A percentile compares a stretch with the other conserved stretches of the same genome.
Evolutionary conservation across 2,113 vertebrate genomes (phyloP).

Genomic region (Propithecus coquereli): DNA sequence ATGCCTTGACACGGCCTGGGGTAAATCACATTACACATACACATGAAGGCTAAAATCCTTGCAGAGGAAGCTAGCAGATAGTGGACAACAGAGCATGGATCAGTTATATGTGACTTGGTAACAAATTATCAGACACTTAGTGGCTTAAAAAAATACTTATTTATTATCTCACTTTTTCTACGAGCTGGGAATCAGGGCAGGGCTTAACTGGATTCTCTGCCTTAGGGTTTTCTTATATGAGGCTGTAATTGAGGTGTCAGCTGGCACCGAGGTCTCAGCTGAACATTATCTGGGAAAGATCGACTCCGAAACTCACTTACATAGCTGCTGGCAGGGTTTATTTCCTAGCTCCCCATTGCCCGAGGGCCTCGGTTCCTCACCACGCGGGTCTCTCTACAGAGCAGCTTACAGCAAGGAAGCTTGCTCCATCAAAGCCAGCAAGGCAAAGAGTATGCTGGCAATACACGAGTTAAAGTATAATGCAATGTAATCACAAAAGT

Average conservation of each 20-base stretch:
- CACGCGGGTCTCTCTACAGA: background rate
- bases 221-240: background rate
- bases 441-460: background rate
- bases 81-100: background rate
- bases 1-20: background rate
- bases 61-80: background rate
- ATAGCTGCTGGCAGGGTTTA: background rate
- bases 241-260: background rate
- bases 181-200: background rate
- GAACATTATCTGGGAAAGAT: background rate
- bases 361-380: background rate
- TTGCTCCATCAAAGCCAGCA: background rate
- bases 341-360: background rate
- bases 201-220: background rate
- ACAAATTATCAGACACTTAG: background rate
- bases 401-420: background rate
- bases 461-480: background rate
- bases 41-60: background rate
- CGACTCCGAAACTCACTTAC: background rate
- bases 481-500: background rate
- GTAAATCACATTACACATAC: background rate
- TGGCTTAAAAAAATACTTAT: background rate
- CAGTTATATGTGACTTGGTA: background rate
- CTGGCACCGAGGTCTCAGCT: background rate
- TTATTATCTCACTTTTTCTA: background rate